These are phyloP conservation scores for Periplaneta americana DNA, from an alignment of 1,140 invertebrate species.

Conservation along the genomic window DNA sequence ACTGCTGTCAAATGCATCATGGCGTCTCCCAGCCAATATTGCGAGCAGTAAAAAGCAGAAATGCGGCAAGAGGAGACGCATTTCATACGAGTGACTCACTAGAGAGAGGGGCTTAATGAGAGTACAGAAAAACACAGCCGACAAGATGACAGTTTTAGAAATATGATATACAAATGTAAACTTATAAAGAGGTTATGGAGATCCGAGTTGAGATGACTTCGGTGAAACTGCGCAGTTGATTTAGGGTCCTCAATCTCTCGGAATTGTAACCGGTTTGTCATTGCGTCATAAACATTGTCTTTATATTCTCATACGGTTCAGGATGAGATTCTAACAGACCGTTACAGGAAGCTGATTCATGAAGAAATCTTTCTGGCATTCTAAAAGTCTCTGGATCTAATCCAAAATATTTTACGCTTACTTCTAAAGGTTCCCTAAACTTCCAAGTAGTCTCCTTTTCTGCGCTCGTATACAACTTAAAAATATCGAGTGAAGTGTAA, in stretches of 20 bases:
- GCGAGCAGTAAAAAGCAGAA: not conserved
- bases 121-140: not conserved
- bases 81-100: not conserved
- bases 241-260: not conserved
- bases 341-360: no score
- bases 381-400: no score
- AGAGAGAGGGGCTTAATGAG: not conserved
- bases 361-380: no score
- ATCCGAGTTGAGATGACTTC: not conserved
- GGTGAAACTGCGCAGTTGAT: not conserved
- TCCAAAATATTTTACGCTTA: no score
- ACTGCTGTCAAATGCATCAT: not conserved
- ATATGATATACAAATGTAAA: not conserved
- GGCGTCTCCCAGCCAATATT: not conserved
- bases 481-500: no score
- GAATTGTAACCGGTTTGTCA: not conserved
- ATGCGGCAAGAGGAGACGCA: not conserved
- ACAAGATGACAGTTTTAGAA: not conserved
- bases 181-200: not conserved
- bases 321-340: no score
- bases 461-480: no score
- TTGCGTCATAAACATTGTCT: not conserved
- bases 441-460: no score
- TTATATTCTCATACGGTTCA: not conserved
- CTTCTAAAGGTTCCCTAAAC: no score